Evolutionary conservation across 2,113 vertebrate species (phyloP), one percentile per base, ranked within the genome.

Genomic region (Ictalurus furcatus): DNA sequence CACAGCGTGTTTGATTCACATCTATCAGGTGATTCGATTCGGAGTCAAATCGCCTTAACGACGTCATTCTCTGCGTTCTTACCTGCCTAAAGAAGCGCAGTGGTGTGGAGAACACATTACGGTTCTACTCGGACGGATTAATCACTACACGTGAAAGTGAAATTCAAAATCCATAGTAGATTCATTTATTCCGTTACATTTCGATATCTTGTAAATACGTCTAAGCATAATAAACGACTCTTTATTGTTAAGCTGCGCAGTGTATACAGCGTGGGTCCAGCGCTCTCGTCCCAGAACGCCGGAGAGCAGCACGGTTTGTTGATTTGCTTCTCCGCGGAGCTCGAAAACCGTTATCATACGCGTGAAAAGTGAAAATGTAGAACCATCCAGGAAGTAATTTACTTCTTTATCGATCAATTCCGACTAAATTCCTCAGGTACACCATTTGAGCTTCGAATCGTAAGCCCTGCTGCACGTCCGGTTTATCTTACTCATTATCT

Each of bases 401-500:
- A 56, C 28, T 69, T 69, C 86, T 28, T 69, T 65, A 81, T 56
- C 11, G 21, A 69, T 52, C 78, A 37, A 56, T 69, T 87, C 34
- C 37, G 44, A 69, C 34, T 37, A 87, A 54, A 58, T 25, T 81
- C 37, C 37, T 54, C 16, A 63, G 40, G 4, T 40, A 37, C 76
- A 23, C 28, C 73, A 74, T 81, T 23, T 48, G 28, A 87, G 48
- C 28, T 56, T 1, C 16, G 11, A 58, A n/a, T 82, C 44, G 69
- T 71, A 81, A 88, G 30, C 78, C 78, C 79, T 73, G 79, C 79
- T 71, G 65, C 52, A 21, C 80, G 44, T 73, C 44, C 14, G 52
- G 13, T 30, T 83, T 59, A 88, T 88, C 79, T 21, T n/a, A 23
- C 78, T 82, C 79, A 88, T 88, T 88, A 88, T 88, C 79, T 54